Percentiles rank a stretch among this genome's conserved stretches.
Evolutionary conservation across 2,113 vertebrate species (phyloP).

Genomic region (Albula glossodonta): DNA sequence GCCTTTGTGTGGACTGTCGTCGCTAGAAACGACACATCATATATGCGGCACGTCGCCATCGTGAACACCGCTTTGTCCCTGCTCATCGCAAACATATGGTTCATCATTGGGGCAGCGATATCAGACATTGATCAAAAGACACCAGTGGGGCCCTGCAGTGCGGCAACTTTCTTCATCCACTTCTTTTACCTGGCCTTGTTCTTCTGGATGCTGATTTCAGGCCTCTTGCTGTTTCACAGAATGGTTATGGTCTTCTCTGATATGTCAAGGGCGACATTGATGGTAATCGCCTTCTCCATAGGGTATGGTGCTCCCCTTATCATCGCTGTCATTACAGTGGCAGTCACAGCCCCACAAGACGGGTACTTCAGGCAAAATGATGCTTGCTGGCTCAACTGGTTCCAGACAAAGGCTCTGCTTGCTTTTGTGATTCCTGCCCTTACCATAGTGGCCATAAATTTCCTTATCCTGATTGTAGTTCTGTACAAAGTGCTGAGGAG

Average conservation of each 20-base stretch:
- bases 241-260: conserved; percentile 76
- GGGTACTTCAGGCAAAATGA: conserved; percentile 63
- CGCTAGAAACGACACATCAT: conserved; percentile 67
- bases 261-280: conserved; percentile 71
- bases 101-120: conserved; percentile 68
- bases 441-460: conserved; percentile 75
- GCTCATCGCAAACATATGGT: conserved; percentile 77
- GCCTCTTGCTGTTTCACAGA: conserved; percentile 80
- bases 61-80: conserved; percentile 72
- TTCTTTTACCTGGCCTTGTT: conserved; percentile 86
- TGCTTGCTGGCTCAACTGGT: conserved; percentile 87
- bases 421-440: conserved; percentile 81
- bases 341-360: conserved; percentile 64
- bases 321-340: conserved; percentile 77
- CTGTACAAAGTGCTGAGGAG: conserved; percentile 75
- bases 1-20: conserved; percentile 73
- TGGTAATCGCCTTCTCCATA: conserved; percentile 68
- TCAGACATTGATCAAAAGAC: conserved; percentile 29
- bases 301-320: conserved; percentile 83
- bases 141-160: conserved; percentile 61
- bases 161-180: conserved; percentile 83
- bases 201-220: conserved; percentile 89
- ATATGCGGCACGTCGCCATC: conserved; percentile 78
- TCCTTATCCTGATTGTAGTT: conserved; percentile 75
- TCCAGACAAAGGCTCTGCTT: conserved; percentile 74